Evolutionary conservation across 2,113 vertebrate species (phyloP), one percentile per base, ranked within the genome.

Genomic region (Cinclus cinclus): DNA sequence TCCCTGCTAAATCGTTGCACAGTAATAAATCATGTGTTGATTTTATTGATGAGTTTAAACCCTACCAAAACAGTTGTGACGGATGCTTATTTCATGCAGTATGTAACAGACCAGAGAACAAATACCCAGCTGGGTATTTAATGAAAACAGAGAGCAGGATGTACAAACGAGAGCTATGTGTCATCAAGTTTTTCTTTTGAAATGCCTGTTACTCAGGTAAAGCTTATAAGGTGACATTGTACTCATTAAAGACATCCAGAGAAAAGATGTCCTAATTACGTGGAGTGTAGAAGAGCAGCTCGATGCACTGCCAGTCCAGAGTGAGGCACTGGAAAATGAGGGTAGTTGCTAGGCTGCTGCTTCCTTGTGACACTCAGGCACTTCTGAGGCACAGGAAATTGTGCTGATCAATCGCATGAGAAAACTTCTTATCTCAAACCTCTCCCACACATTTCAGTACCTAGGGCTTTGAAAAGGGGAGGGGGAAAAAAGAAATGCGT

Each of bases 371-470:
- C 85, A 95, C 41, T 55, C 41, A 56, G 56, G 55, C 56, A 63
- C 49, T 83, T 69, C 79, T 56, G 56, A 37, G 52, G 65, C 73
- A 63, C 30, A 49, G 64, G 75, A 91, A 94, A 95, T 42, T 76
- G 39, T 89, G 55, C 63, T 77, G 73, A 96, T 90, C 92, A 93
- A 47, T 90, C 0, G 1, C 23, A 27, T 17, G 30, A 92, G 46
- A 62, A 70, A 89, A 80, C 63, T 80, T 94, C 87, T 94, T 80
- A 83, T 93, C 73, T 90, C 60, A 67, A 65, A 79, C 65, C 75
- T 92, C 93, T 94, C 87, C 92, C 79, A 95, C 92, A 68, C 68
- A 71, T 55, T 92, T 92, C 64, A 44, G 46, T 37, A 88, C 74
- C 74, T 41, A 44, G 41, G 25, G 63, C 41, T 93, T 88, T 77